Evolutionary conservation across 1,140 invertebrate genomes (phyloP).

Genomic region (Chlorops oryzae): DNA sequence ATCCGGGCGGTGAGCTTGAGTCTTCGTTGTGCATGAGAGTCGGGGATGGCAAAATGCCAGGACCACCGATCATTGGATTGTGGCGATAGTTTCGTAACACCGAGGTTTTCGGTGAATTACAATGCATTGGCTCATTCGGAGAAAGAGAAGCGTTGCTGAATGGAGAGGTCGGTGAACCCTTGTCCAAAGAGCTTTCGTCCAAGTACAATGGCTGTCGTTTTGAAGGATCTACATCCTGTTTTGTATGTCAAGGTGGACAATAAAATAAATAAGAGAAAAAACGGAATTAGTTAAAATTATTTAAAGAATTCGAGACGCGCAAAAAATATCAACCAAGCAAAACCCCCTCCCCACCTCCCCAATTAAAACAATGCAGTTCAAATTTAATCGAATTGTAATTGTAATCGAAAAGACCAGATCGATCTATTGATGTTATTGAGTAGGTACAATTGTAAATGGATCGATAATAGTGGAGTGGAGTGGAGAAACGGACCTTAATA

Average conservation of each 20-base stretch:
- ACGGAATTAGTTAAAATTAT: constrained; percentile 9
- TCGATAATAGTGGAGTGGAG: no score
- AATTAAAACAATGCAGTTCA: no score
- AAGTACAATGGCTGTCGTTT: constrained; percentile 22
- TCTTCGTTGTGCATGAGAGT: constrained; percentile 27
- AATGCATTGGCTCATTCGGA: constrained; percentile 22
- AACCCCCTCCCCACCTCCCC: no score
- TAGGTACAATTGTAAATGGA: no score
- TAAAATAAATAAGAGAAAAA: constrained; percentile 3
- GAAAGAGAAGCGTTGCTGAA: constrained; percentile 4
- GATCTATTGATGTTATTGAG: no score
- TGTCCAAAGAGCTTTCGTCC: constrained; percentile 28
- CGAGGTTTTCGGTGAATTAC: constrained; percentile 25
- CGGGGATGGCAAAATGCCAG: constrained; percentile 33
- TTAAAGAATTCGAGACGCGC: no score
- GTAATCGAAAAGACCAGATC: no score
- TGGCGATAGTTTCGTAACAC: constrained; percentile 35
- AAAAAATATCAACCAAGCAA: no score
- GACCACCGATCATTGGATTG: constrained; percentile 40
- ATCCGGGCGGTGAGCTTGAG: constrained; percentile 31
- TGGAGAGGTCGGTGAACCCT: neutral
- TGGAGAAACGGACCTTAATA: no score
- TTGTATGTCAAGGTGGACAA: constrained; percentile 3
- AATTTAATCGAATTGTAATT: no score
- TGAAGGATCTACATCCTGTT: constrained; percentile 11